Base-by-base conservation (phyloP, 2,888 invertebrate species). In the Dolomedes plantarius region DNA sequence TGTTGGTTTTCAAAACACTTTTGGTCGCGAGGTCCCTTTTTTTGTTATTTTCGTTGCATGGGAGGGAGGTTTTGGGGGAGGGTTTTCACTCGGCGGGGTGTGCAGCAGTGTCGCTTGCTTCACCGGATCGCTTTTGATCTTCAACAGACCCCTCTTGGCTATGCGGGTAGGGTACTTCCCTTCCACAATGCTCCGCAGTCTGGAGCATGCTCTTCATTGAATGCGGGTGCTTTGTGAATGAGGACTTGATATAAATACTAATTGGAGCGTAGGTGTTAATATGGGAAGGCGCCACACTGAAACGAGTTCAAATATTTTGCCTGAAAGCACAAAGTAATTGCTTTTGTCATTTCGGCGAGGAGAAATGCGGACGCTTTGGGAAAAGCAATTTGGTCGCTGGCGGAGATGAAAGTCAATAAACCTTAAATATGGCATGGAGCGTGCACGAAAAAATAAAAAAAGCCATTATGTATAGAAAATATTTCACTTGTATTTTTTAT, bases 1-100 rank as follows among this genome's bases (percentile, higher is more conserved):
- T 83, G 83, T 83, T 83, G 83, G 67, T 83, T 77, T 83, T 83
- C 67, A 72, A 77, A 83, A 83, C 83, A 72, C 77, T 65, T 67
- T 72, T 29, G 62, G 71, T 31, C 29, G 65, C 64, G 11, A 19
- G n/a, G 41, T 67, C 65, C 72, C 46, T 73, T 29, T 46, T n/a
- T 23, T n/a, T 31, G n/a, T 36, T 32, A 23, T 67, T 67, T 67
- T 67, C 32, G 16, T 32, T 23, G 1, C 11, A 5, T 9, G 62
- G 31, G 36, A 74, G 36, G 0, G 13, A n/a, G 7, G 5, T 6
- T n/a, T 56, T 3, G 19, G 56, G 56, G 56, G 7, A 56, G 56
- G 11, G 56, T 56, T 67, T 41, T 46, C 0, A 1, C 69, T 71
- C 71, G 7, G 71, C 28, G n/a, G 46, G 28, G n/a, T 36, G 27